phyloP scores from a whole-genome alignment of 2,113 vertebrate genomes.

The Heterocephalus glaber region DNA sequence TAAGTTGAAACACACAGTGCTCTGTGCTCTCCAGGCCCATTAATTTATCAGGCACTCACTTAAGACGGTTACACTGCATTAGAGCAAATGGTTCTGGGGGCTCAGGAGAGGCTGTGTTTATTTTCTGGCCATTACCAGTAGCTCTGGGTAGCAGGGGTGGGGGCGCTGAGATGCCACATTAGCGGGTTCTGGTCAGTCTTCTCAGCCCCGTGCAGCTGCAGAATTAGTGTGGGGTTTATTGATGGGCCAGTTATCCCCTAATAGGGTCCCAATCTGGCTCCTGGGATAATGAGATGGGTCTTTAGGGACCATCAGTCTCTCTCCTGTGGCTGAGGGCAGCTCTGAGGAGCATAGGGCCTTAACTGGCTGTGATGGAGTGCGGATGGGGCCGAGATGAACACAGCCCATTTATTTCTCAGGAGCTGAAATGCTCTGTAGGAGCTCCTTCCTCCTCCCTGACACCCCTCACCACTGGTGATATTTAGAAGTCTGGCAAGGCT shows the following conservation, averaged over 20 bases:
- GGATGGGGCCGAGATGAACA: not conserved
- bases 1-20: not conserved
- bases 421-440: rapidly evolving
- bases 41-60: constrained; percentile 51
- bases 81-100: constrained; percentile 37
- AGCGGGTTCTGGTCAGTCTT: constrained; percentile 73
- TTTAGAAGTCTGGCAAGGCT: not conserved
- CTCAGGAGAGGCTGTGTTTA: not conserved
- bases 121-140: constrained; percentile 54
- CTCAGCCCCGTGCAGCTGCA: constrained; percentile 65
- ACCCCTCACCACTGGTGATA: not conserved
- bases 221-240: constrained; percentile 80
- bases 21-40: not conserved
- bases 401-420: not conserved
- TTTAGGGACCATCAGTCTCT: constrained; percentile 78
- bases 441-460: rapidly evolving
- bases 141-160: not conserved
- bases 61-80: not conserved
- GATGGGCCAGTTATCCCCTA: constrained; percentile 68
- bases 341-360: constrained; percentile 66
- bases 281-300: constrained; percentile 78
- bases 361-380: constrained; percentile 69
- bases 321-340: not conserved
- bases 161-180: not conserved
- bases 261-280: constrained; percentile 77